Conservation (phyloP, 2,888 invertebrate species). For the Harpalus rufipes region DNA sequence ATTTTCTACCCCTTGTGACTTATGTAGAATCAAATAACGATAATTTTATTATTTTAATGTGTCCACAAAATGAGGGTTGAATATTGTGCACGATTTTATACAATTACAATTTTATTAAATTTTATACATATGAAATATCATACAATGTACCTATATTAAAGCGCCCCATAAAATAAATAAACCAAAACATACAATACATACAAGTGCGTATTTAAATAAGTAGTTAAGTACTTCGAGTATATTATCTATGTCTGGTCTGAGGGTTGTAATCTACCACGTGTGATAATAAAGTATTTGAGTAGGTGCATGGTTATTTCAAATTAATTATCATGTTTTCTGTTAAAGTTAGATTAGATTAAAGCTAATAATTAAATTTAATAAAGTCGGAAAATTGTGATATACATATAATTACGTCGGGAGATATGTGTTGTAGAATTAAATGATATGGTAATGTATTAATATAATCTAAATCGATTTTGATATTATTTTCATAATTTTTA, state of each 20-base stretch:
- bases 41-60: constrained; percentile 9
- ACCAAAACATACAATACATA: too few species aligned
- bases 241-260: neutral
- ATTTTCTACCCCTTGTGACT: constrained; percentile 15
- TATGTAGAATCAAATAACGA: neutral
- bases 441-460: constrained; percentile 23
- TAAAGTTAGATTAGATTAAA: constrained; percentile 18
- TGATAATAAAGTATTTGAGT: neutral
- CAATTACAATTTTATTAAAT: too few species aligned
- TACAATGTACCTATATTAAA: too few species aligned
- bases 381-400: constrained; percentile 9
- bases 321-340: constrained; percentile 10
- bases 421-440: constrained; percentile 19
- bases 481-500: neutral
- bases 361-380: constrained; percentile 19
- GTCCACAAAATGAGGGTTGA: neutral
- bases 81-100: neutral
- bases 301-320: constrained; percentile 16
- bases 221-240: neutral
- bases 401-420: neutral
- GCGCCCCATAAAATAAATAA: too few species aligned
- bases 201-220: neutral
- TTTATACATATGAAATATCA: too few species aligned
- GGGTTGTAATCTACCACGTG: neutral
- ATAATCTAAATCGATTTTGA: constrained; percentile 12